Evolutionary conservation across 2,888 invertebrate species (phyloP).

Genomic region (Oeneis ivallda): DNA sequence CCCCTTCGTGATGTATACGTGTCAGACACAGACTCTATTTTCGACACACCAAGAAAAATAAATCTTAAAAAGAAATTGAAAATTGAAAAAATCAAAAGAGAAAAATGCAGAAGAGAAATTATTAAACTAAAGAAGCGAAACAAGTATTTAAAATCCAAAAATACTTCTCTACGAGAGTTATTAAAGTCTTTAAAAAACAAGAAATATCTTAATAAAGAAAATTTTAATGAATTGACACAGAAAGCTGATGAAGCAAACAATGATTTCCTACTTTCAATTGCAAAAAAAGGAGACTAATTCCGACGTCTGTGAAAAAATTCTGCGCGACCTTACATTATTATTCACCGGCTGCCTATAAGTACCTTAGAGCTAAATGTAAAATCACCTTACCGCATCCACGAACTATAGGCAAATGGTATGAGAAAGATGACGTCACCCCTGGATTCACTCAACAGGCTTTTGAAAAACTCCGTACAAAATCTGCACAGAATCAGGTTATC

Average conservation of each 20-base stretch:
- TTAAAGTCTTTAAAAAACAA: conserved; percentile 16
- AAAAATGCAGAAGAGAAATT: conserved; percentile 19
- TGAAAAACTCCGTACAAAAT: conserved; percentile 19
- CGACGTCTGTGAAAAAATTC: conserved; percentile 20
- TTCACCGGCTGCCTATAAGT: conserved; percentile 22
- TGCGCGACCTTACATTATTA: conserved; percentile 17
- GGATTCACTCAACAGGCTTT: conserved; percentile 17
- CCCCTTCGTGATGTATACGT: too few species aligned
- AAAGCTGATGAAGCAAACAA: conserved; percentile 23
- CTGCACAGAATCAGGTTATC: conserved; percentile 4
- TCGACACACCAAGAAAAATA: too few species aligned
- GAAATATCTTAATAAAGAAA: conserved; percentile 14
- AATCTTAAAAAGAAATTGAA: conserved; percentile 17
- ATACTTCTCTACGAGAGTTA: conserved; percentile 5
- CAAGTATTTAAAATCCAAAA: conserved; percentile 22
- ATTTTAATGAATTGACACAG: conserved; percentile 22
- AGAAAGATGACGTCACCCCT: conserved; percentile 14
- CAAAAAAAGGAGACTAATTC: conserved; percentile 11
- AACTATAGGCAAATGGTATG: conserved; percentile 21
- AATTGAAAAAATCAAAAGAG: conserved; percentile 16
- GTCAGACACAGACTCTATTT: too few species aligned
- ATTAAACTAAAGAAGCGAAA: conserved; percentile 17
- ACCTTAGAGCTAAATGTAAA: conserved; percentile 18
- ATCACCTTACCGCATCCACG: conserved; percentile 16
- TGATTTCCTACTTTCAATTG: conserved; percentile 17